Evolutionary conservation across 2,797 vertebrate species (phyloP).

Genomic region (Neostethus bicornis): DNA sequence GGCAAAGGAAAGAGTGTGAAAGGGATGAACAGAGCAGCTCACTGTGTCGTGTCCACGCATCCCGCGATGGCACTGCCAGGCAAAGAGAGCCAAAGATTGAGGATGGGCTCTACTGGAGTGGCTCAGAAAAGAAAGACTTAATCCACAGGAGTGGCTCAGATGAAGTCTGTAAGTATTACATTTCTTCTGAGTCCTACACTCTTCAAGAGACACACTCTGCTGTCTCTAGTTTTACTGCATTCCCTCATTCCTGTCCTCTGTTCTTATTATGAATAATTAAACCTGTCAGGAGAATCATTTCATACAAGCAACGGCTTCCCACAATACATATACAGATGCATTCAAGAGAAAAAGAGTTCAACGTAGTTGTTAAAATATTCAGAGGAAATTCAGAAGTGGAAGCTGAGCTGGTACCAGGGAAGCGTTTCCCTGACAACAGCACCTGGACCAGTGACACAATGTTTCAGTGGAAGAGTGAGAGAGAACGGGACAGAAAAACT

Average conservation of each 20-base stretch:
- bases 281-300: slow-evolving; percentile 55
- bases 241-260: neutral
- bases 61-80: slow-evolving; percentile 34
- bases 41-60: slow-evolving; percentile 38
- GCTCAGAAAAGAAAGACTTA: slow-evolving; percentile 69
- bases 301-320: slow-evolving; percentile 33
- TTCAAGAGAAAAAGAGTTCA: slow-evolving; percentile 17
- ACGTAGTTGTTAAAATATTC: slow-evolving; percentile 78
- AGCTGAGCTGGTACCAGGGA: slow-evolving; percentile 76
- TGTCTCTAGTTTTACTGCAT: slow-evolving; percentile 23
- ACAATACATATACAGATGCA: slow-evolving; percentile 6
- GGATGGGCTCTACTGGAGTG: slow-evolving; percentile 62
- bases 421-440: slow-evolving; percentile 88
- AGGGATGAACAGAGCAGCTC: slow-evolving; percentile 45
- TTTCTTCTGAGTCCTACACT: slow-evolving; percentile 43
- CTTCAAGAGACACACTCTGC: slow-evolving; percentile 41
- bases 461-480: slow-evolving; percentile 21
- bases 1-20: slow-evolving; percentile 9
- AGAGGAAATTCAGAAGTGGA: slow-evolving; percentile 70
- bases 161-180: slow-evolving; percentile 47
- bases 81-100: slow-evolving; percentile 31
- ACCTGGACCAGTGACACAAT: slow-evolving; percentile 46
- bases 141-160: slow-evolving; percentile 69
- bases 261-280: slow-evolving; percentile 30
- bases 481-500: slow-evolving; percentile 18